These are phyloP conservation scores for Poecilus cupreus DNA, from an alignment of 2,888 invertebrate genomes.

Conservation along the genomic window DNA sequence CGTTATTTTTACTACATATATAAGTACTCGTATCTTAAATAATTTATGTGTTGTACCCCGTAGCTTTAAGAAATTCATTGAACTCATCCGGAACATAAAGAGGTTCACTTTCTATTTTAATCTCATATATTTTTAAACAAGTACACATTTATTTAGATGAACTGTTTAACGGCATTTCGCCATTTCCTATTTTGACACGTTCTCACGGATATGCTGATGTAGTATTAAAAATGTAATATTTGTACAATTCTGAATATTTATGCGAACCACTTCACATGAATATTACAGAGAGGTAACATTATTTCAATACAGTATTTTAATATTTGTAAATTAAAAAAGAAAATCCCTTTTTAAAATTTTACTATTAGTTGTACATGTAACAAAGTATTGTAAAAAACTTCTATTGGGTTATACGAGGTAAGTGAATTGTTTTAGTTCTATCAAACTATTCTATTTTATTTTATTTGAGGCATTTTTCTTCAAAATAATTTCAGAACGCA, in stretches of 20 bases:
- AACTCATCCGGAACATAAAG: background rate
- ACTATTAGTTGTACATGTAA: too few species aligned
- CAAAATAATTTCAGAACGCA: too few species aligned
- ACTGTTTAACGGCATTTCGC: background rate
- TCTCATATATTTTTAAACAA: background rate
- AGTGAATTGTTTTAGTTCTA: too few species aligned
- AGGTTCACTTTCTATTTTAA: background rate
- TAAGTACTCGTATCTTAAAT: too few species aligned
- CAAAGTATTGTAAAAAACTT: too few species aligned
- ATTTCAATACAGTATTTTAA: background rate
- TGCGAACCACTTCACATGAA: too few species aligned
- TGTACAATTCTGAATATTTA: background rate
- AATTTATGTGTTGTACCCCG: background rate
- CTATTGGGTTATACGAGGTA: too few species aligned
- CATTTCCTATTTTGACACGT: background rate
- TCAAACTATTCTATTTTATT: too few species aligned
- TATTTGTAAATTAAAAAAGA: too few species aligned
- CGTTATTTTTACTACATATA: background rate
- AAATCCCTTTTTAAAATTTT: too few species aligned
- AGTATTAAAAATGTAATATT: background rate
- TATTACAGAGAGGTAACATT: background rate
- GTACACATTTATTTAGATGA: background rate
- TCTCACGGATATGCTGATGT: slow-evolving; percentile 23
- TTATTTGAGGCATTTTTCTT: too few species aligned
- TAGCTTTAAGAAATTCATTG: background rate